These are phyloP conservation scores for Hylaeus anthracinus DNA, from an alignment of 1,140 invertebrate species.

Conservation along the genomic window DNA sequence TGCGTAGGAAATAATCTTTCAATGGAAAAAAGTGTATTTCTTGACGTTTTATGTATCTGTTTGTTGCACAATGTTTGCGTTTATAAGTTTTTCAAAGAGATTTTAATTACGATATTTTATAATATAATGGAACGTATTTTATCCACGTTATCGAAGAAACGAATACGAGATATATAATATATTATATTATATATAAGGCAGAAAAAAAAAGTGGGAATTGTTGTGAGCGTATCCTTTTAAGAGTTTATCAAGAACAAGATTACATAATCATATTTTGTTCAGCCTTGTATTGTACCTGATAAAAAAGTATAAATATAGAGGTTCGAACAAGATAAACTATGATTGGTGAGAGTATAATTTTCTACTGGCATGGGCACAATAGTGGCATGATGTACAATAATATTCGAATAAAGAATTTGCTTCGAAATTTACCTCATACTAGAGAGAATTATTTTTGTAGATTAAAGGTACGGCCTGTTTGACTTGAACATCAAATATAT, in stretches of 20 bases:
- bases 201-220: not conserved
- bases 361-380: constrained; percentile 47
- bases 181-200: not conserved
- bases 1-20: not conserved
- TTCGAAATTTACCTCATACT: constrained; percentile 47
- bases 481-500: constrained; percentile 1
- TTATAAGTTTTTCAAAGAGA: not conserved
- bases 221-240: constrained; percentile 10
- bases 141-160: not conserved
- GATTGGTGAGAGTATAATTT: constrained; percentile 43
- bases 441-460: constrained; percentile 39
- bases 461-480: not conserved
- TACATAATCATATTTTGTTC: constrained; percentile 58
- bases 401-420: constrained; percentile 58
- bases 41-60: constrained; percentile 14
- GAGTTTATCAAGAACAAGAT: constrained; percentile 16
- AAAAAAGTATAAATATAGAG: constrained; percentile 37
- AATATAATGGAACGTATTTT: constrained; percentile 1
- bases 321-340: constrained; percentile 43
- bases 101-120: constrained; percentile 11
- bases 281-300: constrained; percentile 69
- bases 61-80: constrained; percentile 24
- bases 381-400: constrained; percentile 51
- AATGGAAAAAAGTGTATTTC: not conserved
- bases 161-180: not conserved